Evolutionary conservation across 2,113 vertebrate species (phyloP).

Genomic region (Collichthys lucidus): DNA sequence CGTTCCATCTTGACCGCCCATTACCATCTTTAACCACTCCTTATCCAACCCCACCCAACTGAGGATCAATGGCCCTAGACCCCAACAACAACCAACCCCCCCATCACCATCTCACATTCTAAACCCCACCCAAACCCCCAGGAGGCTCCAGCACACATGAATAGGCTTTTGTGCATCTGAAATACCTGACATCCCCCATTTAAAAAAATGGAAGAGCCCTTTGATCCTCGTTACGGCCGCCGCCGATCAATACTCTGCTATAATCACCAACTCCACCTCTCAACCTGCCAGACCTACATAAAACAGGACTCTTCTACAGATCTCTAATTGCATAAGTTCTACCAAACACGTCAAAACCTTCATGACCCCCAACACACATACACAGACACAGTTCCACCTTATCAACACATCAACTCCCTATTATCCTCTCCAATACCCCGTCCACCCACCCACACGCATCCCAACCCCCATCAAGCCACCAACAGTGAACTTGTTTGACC

Average conservation of each 20-base stretch:
- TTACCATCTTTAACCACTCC: constrained; percentile 1
- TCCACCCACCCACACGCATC: constrained; percentile 19
- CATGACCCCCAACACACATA: neutral
- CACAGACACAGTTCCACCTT: constrained; percentile 25
- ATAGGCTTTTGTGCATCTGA: constrained; percentile 64
- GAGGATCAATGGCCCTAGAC: constrained; percentile 27
- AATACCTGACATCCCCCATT: constrained; percentile 66
- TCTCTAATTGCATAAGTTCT: neutral
- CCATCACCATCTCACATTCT: constrained; percentile 6
- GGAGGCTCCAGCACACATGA: constrained; percentile 56
- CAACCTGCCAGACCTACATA: constrained; percentile 6
- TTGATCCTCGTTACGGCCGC: no score
- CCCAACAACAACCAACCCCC: constrained; percentile 48
- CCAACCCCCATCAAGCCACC: constrained; percentile 58
- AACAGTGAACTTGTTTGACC: constrained; percentile 63
- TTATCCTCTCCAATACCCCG: constrained; percentile 38
- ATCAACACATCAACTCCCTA: constrained; percentile 37
- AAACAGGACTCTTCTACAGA: neutral
- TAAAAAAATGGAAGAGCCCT: constrained; percentile 5
- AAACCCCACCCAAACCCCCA: constrained; percentile 43
- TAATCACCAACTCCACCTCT: neutral
- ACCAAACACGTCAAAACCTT: neutral
- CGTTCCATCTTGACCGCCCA: neutral
- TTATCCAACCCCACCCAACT: constrained; percentile 32
- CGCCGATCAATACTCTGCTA: constrained; percentile 39